Evolutionary conservation across 2,888 invertebrate species (phyloP).

Genomic region (Malthinus seriepunctatus): DNA sequence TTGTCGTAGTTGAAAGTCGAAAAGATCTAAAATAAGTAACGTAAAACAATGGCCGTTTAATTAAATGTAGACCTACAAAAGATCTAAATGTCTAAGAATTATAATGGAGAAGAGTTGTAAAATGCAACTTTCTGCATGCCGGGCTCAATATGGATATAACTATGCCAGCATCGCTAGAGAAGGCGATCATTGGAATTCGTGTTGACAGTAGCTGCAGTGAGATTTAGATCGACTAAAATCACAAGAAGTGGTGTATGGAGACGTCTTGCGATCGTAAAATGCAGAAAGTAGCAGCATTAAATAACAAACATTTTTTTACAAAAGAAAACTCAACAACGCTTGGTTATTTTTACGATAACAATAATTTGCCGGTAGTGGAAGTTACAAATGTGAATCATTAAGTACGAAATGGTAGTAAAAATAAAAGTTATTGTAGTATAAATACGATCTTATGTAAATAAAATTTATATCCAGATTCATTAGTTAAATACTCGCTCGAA

Average conservation of each 20-base stretch:
- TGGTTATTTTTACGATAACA: neutral
- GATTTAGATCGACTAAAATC: constrained; percentile 31
- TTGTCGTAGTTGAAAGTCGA: no score
- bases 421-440: neutral
- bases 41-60: constrained; percentile 22
- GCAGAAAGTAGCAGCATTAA: constrained; percentile 10
- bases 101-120: constrained; percentile 17
- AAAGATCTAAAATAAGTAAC: no score
- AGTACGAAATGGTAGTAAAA: neutral
- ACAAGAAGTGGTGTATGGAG: constrained; percentile 31
- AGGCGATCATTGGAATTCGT: constrained; percentile 28
- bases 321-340: neutral
- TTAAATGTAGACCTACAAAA: constrained; percentile 16
- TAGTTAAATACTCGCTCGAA: constrained; percentile 7
- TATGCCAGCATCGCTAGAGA: constrained; percentile 25
- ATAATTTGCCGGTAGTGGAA: constrained; percentile 3
- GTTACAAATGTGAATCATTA: constrained; percentile 12
- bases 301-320: constrained; percentile 8
- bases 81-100: constrained; percentile 19
- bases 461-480: constrained; percentile 13
- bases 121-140: constrained; percentile 27
- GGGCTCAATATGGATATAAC: constrained; percentile 22
- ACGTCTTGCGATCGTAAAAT: constrained; percentile 21
- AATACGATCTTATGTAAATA: neutral
- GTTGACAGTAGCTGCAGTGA: constrained; percentile 25